Evolutionary conservation across 2,888 invertebrate genomes (phyloP), one percentile per base, ranked within the genome.

Genomic region (Selenia dentaria): DNA sequence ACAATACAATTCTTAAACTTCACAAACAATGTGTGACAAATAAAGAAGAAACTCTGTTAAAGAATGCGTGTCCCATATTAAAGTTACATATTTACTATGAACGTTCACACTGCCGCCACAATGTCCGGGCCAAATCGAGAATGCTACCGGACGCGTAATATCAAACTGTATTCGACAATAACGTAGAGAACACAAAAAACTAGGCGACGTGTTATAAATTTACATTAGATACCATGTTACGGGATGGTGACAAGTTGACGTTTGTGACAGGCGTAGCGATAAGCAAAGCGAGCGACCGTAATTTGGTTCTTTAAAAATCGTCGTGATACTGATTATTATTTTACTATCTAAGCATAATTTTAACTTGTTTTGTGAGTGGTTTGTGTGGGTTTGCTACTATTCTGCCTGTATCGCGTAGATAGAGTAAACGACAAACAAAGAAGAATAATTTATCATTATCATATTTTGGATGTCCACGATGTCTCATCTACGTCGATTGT

Each of bases 111-210:
- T 31, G 51, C 40, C 35, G 25, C 16, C 31, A 55, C 46, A 51
- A 33, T 41, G 51, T 39, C 44, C 46, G 27, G 24, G 26, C 45
- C 57, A 46, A 59, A 64, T 57, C 43, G 39, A 49, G 60, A 63
- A 60, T 66, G 67, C 65, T 64, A 64, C 68, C 53, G 61, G 47
- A 36, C 50, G 58, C 55, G 57, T 59, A 59, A 51, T 49, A 65
- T 54, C 51, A 49, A 38, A 47, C 32, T 56, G 54, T 58, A 55
- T 58, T 49, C 48, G 32, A 24, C 20, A 27, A 22, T 42, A 34
- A 27, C n/a, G 38, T 42, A 40, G 47, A 49, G 57, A 66, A 48
- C 46, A 42, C 58, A 53, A 45, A 54, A 9, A 12, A 6, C 24
- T 59, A 54, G 54, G 45, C 56, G 46, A 59, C 59, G 51, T 51